These are phyloP conservation scores for Maconellicoccus hirsutus DNA, from an alignment of 1,140 invertebrate species.

Conservation along the genomic window DNA sequence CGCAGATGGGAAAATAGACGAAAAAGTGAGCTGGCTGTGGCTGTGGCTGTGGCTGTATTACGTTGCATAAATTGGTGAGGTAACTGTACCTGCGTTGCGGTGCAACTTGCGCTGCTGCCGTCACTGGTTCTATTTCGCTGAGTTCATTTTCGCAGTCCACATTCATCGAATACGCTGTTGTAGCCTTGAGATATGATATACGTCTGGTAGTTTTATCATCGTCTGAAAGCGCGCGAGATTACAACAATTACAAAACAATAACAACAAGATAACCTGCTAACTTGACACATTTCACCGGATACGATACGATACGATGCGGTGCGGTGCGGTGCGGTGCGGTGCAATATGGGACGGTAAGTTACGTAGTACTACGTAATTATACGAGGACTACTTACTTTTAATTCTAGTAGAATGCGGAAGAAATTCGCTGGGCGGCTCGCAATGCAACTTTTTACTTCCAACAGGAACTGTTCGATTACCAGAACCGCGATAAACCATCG, in stretches of 20 bases:
- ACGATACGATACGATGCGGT: no score
- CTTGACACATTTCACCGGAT: no score
- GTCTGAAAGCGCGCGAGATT: no score
- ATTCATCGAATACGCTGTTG: slow-evolving; percentile 47
- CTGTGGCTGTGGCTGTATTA: no score
- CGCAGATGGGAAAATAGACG: no score
- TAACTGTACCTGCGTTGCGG: slow-evolving; percentile 14
- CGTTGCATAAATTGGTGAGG: no score
- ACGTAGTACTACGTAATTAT: no score
- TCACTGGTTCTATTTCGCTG: slow-evolving; percentile 47
- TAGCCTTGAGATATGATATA: slow-evolving; percentile 84
- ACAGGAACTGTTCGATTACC: slow-evolving; percentile 61
- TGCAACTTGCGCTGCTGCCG: background rate
- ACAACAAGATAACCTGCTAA: no score
- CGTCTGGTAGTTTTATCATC: slow-evolving; percentile 72
- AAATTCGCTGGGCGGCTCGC: slow-evolving; percentile 52
- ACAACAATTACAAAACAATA: no score
- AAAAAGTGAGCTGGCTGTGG: no score
- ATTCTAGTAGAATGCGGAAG: slow-evolving; percentile 24
- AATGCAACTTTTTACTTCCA: slow-evolving; percentile 62
- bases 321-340: no score
- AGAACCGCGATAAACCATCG: slow-evolving; percentile 38
- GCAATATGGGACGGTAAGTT: no score
- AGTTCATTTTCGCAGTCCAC: slow-evolving; percentile 45
- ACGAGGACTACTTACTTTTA: slow-evolving; percentile 27